phyloP scores from a whole-genome alignment of 2,888 invertebrate species.

The Sialis lutaria region DNA sequence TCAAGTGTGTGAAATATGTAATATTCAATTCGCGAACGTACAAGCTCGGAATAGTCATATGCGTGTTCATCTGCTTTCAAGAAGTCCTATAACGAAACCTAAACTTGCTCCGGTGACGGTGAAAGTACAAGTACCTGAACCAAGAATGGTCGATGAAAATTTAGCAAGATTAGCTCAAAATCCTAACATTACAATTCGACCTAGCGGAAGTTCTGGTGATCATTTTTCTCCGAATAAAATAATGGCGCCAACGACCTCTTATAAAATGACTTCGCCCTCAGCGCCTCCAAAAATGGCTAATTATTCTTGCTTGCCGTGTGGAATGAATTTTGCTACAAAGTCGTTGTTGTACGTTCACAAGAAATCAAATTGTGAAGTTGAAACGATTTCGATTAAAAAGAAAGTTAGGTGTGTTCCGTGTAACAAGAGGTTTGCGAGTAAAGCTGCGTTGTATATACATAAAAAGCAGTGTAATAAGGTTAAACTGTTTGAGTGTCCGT shows the following conservation, averaged over 20 bases:
- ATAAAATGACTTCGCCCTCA: no score
- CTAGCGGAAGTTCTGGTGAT: background rate
- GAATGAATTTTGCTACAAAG: slow-evolving; percentile 2
- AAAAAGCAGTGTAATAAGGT: slow-evolving; percentile 21
- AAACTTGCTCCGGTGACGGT: background rate
- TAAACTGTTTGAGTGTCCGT: slow-evolving; percentile 24
- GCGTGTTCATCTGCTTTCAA: slow-evolving; percentile 1
- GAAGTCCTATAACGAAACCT: background rate
- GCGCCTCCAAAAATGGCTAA: no score
- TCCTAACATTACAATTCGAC: slow-evolving; percentile 2
- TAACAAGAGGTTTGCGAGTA: slow-evolving; percentile 24
- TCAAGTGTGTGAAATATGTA: no score
- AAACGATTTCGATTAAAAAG: slow-evolving; percentile 6
- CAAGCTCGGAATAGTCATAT: slow-evolving; percentile 6
- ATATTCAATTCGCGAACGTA: background rate
- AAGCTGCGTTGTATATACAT: slow-evolving; percentile 26
- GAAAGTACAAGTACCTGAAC: background rate
- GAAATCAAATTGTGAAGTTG: background rate
- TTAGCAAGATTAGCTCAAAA: slow-evolving; percentile 2
- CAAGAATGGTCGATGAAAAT: slow-evolving; percentile 1
- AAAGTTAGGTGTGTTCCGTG: slow-evolving; percentile 25
- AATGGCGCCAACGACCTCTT: no score
- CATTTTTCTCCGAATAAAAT: background rate
- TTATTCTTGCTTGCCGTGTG: slow-evolving; percentile 4
- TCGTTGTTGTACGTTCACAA: slow-evolving; percentile 3